Evolutionary conservation across 2,888 invertebrate species (phyloP).

Genomic region (Agriopis aurantiaria): DNA sequence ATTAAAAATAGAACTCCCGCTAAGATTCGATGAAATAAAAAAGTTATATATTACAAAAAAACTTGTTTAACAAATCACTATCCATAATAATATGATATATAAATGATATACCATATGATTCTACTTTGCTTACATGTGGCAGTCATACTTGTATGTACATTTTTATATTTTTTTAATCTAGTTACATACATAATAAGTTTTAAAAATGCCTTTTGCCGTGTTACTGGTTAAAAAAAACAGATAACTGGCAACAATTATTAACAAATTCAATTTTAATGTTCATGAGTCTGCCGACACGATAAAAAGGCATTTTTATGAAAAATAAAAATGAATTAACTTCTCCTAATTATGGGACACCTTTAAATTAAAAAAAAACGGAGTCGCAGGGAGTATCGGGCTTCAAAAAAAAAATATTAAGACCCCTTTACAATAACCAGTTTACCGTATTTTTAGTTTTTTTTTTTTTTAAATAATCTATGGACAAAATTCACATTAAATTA

Average conservation of each 20-base stretch:
- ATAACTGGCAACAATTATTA: slow-evolving; percentile 42
- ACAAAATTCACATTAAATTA: slow-evolving; percentile 76
- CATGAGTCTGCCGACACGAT: slow-evolving; percentile 20
- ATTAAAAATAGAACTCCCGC: slow-evolving; percentile 56
- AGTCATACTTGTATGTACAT: slow-evolving; percentile 56
- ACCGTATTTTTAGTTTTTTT: slow-evolving; percentile 35
- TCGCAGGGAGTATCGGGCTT: slow-evolving; percentile 32
- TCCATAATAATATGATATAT: slow-evolving; percentile 39
- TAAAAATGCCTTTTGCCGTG: slow-evolving; percentile 41
- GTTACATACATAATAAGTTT: slow-evolving; percentile 38
- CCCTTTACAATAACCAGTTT: slow-evolving; percentile 31
- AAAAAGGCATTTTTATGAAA: slow-evolving; percentile 41
- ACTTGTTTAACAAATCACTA: slow-evolving; percentile 60
- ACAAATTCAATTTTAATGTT: slow-evolving; percentile 35
- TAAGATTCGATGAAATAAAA: slow-evolving; percentile 60
- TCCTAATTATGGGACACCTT: slow-evolving; percentile 28
- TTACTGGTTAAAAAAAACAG: slow-evolving; percentile 26
- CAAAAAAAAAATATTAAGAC: slow-evolving; percentile 42
- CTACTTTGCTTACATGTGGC: slow-evolving; percentile 53
- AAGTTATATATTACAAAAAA: slow-evolving; percentile 63
- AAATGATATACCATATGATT: slow-evolving; percentile 42
- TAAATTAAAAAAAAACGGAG: slow-evolving; percentile 32
- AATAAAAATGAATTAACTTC: slow-evolving; percentile 29
- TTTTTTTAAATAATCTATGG: slow-evolving; percentile 47
- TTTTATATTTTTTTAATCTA: slow-evolving; percentile 43